These are phyloP conservation scores for Taeniopygia guttata DNA, from an alignment of 2,797 vertebrate species.

Conservation along the genomic window DNA sequence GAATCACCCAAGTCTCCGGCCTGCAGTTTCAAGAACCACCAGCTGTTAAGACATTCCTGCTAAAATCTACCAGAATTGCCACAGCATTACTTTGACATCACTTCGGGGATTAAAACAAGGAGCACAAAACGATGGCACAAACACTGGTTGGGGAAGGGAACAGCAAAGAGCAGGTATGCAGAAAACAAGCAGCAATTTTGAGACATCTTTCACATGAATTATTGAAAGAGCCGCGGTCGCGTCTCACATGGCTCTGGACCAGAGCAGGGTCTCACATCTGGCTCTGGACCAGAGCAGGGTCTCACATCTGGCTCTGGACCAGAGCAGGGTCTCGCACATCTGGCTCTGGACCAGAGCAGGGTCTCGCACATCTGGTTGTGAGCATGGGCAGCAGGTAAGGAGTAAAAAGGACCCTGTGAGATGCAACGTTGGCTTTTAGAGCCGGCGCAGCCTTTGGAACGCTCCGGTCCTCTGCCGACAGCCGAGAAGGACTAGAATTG, in stretches of 20 bases:
- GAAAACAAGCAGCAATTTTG: slow-evolving; percentile 29
- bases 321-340: neutral
- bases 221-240: neutral
- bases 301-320: neutral
- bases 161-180: slow-evolving; percentile 38
- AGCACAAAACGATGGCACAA: neutral
- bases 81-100: neutral
- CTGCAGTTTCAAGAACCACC: slow-evolving; percentile 16
- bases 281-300: slow-evolving; percentile 31
- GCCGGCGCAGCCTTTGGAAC: slow-evolving; percentile 27
- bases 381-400: neutral
- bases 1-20: neutral
- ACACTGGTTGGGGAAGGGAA: neutral
- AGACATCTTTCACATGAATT: slow-evolving; percentile 40
- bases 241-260: slow-evolving; percentile 48
- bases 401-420: neutral
- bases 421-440: slow-evolving; percentile 11
- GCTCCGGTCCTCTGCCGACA: slow-evolving; percentile 62
- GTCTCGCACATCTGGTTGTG: neutral
- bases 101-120: neutral
- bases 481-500: slow-evolving; percentile 70
- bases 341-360: neutral
- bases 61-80: neutral
- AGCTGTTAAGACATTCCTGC: neutral
- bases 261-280: neutral